Conservation (phyloP, 2,888 invertebrate genomes). For the Erannis defoliaria region DNA sequence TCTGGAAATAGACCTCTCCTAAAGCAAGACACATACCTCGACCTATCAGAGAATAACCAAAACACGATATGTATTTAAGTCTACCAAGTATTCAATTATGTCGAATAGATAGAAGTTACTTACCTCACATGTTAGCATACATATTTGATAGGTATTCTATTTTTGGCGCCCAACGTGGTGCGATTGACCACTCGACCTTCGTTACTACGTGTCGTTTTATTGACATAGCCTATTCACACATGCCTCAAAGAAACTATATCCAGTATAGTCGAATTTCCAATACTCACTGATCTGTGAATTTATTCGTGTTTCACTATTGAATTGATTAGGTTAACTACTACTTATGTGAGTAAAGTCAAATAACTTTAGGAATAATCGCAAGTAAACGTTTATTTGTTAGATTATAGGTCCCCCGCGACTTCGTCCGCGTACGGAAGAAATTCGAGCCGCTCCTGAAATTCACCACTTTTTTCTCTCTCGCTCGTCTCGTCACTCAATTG, state of each 20-base stretch:
- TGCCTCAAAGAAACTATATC: constrained; percentile 19
- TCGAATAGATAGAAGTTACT: constrained; percentile 3
- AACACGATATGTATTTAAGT: background rate
- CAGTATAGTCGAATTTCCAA: constrained; percentile 27
- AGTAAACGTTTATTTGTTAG: too few relatives aligned
- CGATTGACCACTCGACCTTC: constrained; percentile 24
- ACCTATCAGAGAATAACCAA: background rate
- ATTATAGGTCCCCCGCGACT: too few relatives aligned
- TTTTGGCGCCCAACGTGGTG: constrained; percentile 28
- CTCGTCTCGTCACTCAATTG: too few relatives aligned
- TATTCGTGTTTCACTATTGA: constrained; percentile 5
- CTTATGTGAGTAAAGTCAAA: too few relatives aligned
- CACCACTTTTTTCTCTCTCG: too few relatives aligned
- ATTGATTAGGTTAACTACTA: too few relatives aligned
- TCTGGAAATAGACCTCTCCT: too few relatives aligned
- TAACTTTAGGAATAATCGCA: too few relatives aligned
- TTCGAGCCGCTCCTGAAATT: too few relatives aligned
- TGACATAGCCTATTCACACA: constrained; percentile 31
- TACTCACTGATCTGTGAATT: background rate
- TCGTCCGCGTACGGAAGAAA: too few relatives aligned
- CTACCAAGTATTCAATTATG: background rate
- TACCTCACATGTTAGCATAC: constrained; percentile 1
- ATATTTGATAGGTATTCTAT: constrained; percentile 27
- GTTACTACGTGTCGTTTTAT: constrained; percentile 29
- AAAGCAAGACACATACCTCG: too few relatives aligned